Percentiles rank a stretch among this genome's conserved stretches.
Evolutionary conservation across 1,140 invertebrate species (phyloP).

Genomic region (Neodiprion pinetum): DNA sequence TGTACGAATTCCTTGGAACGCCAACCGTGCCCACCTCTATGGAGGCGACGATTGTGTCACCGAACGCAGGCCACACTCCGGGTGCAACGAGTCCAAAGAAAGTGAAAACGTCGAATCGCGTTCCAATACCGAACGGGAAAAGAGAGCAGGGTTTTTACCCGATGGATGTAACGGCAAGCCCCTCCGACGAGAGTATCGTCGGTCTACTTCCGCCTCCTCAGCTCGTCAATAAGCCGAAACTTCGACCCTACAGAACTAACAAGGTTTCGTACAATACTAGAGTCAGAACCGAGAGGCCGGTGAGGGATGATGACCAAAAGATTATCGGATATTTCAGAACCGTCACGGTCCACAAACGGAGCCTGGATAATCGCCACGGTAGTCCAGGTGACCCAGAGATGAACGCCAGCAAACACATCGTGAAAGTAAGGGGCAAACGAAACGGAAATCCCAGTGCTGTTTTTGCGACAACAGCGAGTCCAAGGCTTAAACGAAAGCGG

Average conservation of each 20-base stretch:
- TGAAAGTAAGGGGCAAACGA: too few relatives aligned
- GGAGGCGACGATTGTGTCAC: neutral
- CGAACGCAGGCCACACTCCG: neutral
- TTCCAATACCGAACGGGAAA: neutral
- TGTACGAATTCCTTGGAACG: slow-evolving; percentile 21
- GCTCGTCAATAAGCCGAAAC: slow-evolving; percentile 8
- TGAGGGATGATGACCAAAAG: slow-evolving; percentile 8
- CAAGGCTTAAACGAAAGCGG: neutral
- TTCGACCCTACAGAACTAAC: slow-evolving; percentile 21
- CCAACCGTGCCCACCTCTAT: neutral
- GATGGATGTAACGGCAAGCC: slow-evolving; percentile 17
- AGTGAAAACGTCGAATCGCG: neutral
- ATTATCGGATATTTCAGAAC: slow-evolving; percentile 27
- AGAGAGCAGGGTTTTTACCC: slow-evolving; percentile 18
- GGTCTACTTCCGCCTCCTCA: slow-evolving; percentile 27
- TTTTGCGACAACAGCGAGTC: slow-evolving; percentile 3
- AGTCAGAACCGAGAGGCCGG: slow-evolving; percentile 6
- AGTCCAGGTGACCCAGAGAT: neutral
- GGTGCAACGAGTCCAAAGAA: neutral
- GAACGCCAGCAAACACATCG: too few relatives aligned
- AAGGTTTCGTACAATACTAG: slow-evolving; percentile 25
- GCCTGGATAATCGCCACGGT: slow-evolving; percentile 13
- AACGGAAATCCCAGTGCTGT: neutral
- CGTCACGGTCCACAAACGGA: slow-evolving; percentile 33
- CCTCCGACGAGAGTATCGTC: slow-evolving; percentile 18